phyloP scores from a whole-genome alignment of 2,113 vertebrate species.

The Oenanthe melanoleuca region DNA sequence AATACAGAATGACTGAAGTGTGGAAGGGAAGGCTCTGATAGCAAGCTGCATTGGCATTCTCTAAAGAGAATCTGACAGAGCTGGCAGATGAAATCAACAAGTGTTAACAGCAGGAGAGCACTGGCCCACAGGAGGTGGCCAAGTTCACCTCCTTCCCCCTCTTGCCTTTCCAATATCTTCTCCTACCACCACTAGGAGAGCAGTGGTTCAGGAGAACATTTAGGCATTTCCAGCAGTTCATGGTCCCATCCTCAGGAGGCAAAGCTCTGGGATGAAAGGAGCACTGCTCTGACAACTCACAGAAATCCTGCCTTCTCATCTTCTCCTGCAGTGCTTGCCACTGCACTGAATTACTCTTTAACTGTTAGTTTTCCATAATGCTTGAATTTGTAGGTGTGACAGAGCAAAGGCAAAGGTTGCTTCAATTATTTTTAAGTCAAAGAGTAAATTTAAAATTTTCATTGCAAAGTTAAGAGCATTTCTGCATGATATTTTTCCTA shows the following conservation, averaged over 20 bases:
- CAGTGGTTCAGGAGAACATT: fast-evolving
- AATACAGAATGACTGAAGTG: neutral
- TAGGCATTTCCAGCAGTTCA: neutral
- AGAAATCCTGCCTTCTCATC: neutral
- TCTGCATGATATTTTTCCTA: neutral
- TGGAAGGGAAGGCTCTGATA: neutral
- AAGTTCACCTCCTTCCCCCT: neutral
- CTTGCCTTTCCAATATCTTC: neutral
- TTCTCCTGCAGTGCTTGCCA: neutral
- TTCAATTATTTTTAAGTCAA: neutral
- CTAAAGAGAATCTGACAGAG: neutral
- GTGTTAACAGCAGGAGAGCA: neutral
- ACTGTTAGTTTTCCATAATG: neutral
- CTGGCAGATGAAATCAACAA: neutral
- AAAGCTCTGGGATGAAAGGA: neutral
- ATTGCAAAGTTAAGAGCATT: neutral
- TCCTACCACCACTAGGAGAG: neutral
- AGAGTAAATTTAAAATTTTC: neutral
- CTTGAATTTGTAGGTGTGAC: neutral
- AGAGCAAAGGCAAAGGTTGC: neutral
- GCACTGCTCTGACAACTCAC: neutral
- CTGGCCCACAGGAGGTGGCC: neutral
- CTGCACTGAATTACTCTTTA: neutral
- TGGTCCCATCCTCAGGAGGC: fast-evolving
- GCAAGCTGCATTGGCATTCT: fast-evolving